phyloP scores from a whole-genome alignment of 2,113 vertebrate species.

The Anhinga rufa region DNA sequence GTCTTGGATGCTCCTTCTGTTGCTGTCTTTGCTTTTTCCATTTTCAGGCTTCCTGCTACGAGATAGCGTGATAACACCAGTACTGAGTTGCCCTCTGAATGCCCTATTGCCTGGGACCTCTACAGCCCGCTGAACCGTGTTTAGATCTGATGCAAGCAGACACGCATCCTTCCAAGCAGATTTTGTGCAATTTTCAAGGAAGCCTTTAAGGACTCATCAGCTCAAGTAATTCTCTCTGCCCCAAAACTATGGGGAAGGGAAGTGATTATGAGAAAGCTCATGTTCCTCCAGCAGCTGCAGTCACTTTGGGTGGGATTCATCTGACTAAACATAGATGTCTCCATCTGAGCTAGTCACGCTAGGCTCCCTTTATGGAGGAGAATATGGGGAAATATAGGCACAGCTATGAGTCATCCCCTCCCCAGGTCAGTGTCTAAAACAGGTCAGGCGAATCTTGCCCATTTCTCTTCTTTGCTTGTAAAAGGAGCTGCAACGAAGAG shows the following conservation, averaged over 20 bases:
- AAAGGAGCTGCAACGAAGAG: background rate
- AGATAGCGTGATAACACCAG: rapidly evolving
- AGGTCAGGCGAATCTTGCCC: background rate
- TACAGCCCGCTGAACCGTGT: background rate
- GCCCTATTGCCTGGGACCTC: background rate
- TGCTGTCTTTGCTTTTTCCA: background rate
- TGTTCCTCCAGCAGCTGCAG: conserved; percentile 47
- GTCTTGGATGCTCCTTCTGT: conserved; percentile 8
- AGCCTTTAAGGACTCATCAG: conserved; percentile 39
- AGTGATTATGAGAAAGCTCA: conserved; percentile 11
- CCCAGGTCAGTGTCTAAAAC: background rate
- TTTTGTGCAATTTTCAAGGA: conserved; percentile 15
- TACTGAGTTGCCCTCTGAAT: background rate
- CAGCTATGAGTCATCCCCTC: background rate
- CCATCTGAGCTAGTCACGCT: background rate
- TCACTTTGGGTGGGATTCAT: conserved; percentile 42
- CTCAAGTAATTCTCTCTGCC: conserved; percentile 12
- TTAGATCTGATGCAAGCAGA: background rate
- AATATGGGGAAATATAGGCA: background rate
- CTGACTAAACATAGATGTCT: conserved; percentile 29
- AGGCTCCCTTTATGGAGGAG: background rate
- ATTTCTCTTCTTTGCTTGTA: background rate
- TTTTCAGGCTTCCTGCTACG: background rate
- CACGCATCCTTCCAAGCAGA: background rate
- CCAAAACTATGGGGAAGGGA: conserved; percentile 40